phyloP scores from a whole-genome alignment of 2,113 vertebrate genomes.

The Nestor notabilis region DNA sequence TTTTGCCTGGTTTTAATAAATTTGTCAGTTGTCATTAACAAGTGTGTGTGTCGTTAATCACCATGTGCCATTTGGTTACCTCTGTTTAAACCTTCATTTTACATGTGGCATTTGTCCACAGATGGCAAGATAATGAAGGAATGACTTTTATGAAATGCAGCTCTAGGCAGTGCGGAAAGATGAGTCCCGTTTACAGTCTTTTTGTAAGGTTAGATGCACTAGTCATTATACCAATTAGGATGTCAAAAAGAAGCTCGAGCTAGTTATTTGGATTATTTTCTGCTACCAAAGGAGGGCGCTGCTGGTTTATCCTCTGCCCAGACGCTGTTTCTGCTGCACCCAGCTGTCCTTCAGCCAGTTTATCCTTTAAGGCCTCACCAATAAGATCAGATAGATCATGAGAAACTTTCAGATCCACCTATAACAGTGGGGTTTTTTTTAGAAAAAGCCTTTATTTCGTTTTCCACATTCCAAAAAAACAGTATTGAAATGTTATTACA shows the following conservation, averaged over 20 bases:
- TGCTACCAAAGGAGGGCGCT: conserved; percentile 34
- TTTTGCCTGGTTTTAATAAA: conserved; percentile 80
- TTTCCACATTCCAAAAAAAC: background rate
- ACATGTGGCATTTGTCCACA: background rate
- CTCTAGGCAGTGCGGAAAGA: background rate
- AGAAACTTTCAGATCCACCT: background rate
- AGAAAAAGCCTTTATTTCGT: conserved; percentile 10
- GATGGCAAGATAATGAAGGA: background rate
- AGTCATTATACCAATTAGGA: background rate
- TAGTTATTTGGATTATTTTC: background rate
- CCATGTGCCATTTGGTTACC: background rate
- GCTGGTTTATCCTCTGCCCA: background rate
- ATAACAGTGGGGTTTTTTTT: background rate
- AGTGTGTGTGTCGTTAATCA: background rate
- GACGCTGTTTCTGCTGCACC: background rate
- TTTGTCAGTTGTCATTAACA: conserved; percentile 40
- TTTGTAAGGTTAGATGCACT: background rate
- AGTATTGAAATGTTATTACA: conserved; percentile 33
- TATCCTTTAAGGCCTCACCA: background rate
- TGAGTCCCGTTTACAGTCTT: background rate
- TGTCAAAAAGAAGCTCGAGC: background rate
- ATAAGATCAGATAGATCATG: background rate
- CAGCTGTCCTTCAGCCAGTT: background rate
- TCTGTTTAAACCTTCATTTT: background rate
- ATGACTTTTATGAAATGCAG: background rate